Evolutionary conservation across 2,888 invertebrate genomes (phyloP), one percentile per base, ranked within the genome.

Genomic region (Antheraea assamensis): DNA sequence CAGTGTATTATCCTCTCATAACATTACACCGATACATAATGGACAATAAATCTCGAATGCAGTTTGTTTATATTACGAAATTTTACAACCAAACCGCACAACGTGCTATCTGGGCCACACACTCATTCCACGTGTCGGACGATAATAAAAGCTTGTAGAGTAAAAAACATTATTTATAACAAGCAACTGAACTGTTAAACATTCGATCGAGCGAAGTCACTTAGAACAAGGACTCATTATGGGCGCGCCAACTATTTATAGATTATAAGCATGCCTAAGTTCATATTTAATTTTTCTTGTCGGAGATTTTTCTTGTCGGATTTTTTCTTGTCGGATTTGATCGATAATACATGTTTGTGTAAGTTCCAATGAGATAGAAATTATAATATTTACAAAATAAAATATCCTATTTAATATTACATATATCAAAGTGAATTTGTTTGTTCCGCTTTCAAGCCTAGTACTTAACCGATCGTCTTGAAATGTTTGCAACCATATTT

Each of bases 181-280:
- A 47, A 71, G 55, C 68, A 55, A 64, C 27, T 17, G 61, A 64
- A 68, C 71, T 74, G 73, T 66, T 71, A 70, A 73, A 35, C 70
- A 68, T 70, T 49, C 71, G 52, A 71, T 17, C 42, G 71, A 61
- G 71, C 42, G 71, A 21, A 66, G 71, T 58, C 35, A 64, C 81
- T 86, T 83, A 42, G 86, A 91, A 92, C 92, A 92, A 92, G 85
- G 86, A 85, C 82, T 90, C 92, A 90, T 92, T 92, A 91, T 86
- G 90, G 90, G 87, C 83, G 83, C 85, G 86, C 81, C 81, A 73
- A 85, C 85, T 90, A 90, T 89, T 87, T 88, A 85, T 91, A 89
- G 85, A 73, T 35, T 35, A 10, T 64, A 64, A 27, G 61, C 30
- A 64, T 17, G 27, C 5, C 15, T 64, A 64, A n/a, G 24, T 24